Base-by-base conservation (phyloP, 2,797 vertebrate species). In the Cynopterus sphinx region DNA sequence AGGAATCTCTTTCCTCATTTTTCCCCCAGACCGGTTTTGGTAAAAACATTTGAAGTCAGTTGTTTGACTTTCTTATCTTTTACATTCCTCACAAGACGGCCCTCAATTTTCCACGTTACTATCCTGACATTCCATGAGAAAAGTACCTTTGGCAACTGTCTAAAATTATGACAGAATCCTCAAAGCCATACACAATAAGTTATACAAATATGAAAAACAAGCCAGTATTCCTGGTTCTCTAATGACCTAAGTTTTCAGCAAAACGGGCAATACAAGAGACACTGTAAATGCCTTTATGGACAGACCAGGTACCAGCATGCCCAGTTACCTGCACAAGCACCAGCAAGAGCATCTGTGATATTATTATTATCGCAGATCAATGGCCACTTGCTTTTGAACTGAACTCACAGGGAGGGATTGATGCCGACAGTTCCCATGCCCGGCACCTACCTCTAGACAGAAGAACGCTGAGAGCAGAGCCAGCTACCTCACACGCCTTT, bases 131-230 rank as follows among this genome's bases (percentile, higher is more conserved):
- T 17, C 41, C 24, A 24, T 51, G 59, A 22, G 55, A 26, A 59
- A 67, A 73, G 39, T 16, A 21, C 51, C 59, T 71, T 94, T 75
- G 57, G 9, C 65, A 86, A 63, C 74, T 84, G 51, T 71, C 79
- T 91, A 68, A 95, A 97, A 88, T 81, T 86, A 67, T 26, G 15
- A 71, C 55, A 89, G 43, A 63, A 78, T 31, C 90, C 36, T 41
- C 63, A 74, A 77, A 83, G 59, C 3, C n/a, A 90, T 70, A 67
- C 74, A 77, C 43, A 90, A 79, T 67, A 41, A 49, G 22, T 90
- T 93, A 61, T 2, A 83, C 39, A 83, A 74, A 68, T 61, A 46
- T 75, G 63, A 87, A 96, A 85, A 74, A 74, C 28, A 41, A 46
- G 74, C 65, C 67, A 57, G 36, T 55, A n/a, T 68, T 51, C 36